Conservation (phyloP, 2,797 vertebrate genomes). For the Urosaurus nigricauda region DNA sequence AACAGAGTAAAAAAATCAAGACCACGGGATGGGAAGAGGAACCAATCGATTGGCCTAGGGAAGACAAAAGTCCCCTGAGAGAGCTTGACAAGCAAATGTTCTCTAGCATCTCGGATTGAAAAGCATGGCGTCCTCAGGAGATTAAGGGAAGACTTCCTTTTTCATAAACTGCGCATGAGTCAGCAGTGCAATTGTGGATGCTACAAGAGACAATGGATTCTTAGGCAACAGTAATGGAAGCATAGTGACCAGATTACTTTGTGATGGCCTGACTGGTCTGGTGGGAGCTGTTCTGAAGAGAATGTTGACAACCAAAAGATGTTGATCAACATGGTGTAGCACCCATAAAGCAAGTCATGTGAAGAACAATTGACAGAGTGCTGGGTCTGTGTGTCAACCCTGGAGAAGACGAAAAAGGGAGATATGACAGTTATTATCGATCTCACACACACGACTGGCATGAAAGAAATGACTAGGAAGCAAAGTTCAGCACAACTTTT, state of each 20-base stretch:
- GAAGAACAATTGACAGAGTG: neutral
- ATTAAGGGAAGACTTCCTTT: neutral
- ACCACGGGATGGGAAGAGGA: conserved; percentile 6
- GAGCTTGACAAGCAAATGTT: neutral
- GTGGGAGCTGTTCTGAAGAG: too few relatives aligned
- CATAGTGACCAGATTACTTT: neutral
- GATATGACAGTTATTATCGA: neutral
- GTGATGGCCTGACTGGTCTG: neutral
- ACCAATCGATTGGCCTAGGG: neutral
- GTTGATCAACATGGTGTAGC: neutral
- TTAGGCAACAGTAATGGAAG: neutral
- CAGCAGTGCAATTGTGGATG: neutral
- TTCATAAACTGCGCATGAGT: neutral
- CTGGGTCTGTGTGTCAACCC: neutral
- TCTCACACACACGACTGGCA: neutral
- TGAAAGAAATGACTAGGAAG: too few relatives aligned
- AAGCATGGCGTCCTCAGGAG: neutral
- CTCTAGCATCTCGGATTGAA: neutral
- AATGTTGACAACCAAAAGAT: neutral
- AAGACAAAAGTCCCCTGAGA: too few relatives aligned
- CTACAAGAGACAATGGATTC: neutral
- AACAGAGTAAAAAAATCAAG: neutral
- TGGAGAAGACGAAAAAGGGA: neutral
- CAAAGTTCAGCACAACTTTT: too few relatives aligned
- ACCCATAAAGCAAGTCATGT: neutral